Base-by-base conservation (phyloP, 2,797 vertebrate species). In the Sebastiscus albofasciatus region DNA sequence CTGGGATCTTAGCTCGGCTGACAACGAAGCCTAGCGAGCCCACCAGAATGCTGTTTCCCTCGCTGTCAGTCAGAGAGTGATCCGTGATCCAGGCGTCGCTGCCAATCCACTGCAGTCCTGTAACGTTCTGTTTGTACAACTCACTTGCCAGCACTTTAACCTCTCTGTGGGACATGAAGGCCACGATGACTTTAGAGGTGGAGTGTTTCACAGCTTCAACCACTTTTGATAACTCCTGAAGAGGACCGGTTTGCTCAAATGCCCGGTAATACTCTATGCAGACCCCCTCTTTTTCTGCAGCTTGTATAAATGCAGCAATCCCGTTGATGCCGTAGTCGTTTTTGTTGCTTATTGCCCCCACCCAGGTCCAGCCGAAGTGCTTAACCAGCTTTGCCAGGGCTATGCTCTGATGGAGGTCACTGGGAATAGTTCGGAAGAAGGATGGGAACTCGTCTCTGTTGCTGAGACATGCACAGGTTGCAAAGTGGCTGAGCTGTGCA, bases 31-130 rank as follows among this genome's bases (percentile, higher is more conserved):
- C 96, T 0, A 96, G 74, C 0, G 95, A 92, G 52, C 96, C 95
- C 54, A 89, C 64, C 1, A 96, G 90, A 76, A 93, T 74, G 39
- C 72, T 69, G 75, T 93, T 76, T 7, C 91, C 95, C 46, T 87
- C 82, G 6, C 73, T 91, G 71, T 92, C 91, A 59, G 87, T 80
- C n/a, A 96, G 88, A 18, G 95, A 95, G 49, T 88, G 83, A 85
- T 96, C 95, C 67, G 95, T 95, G 77, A 96, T 95, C 96, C 96
- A 96, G 16, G 95, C 94, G 18, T 96, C 96, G 66, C 95, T 96
- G 70, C 96, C 95, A 2, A 96, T 87, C 93, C 92, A 95, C 83
- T 55, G 42, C n/a, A 3, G 31, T 61, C 74, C 92, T 68, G 91
- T 93, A 24, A 95, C 54, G 16, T 93, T 95, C 33, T 93, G 91